phyloP scores from a whole-genome alignment of 2,888 invertebrate species.

The Thysanoteuthis rhombus region DNA sequence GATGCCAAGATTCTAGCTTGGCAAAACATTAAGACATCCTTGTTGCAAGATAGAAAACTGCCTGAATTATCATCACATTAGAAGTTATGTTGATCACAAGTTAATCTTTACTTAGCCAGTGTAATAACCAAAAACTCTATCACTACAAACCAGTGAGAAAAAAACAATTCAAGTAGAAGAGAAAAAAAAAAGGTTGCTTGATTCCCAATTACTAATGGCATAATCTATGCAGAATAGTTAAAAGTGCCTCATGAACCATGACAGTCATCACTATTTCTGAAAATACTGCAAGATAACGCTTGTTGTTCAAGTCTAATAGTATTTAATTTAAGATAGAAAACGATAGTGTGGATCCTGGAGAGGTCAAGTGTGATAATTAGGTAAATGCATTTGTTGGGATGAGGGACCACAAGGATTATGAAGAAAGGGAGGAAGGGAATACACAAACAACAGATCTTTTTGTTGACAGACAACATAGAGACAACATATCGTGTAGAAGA shows the following conservation, averaged over 20 bases:
- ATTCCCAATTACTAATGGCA: neutral
- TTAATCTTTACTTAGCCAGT: neutral
- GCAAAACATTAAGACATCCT: neutral
- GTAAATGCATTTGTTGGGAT: no score
- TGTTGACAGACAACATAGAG: no score
- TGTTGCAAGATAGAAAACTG: neutral
- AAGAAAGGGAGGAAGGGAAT: no score
- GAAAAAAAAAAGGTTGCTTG: neutral
- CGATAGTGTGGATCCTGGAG: no score
- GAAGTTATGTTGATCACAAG: neutral
- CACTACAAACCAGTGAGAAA: neutral
- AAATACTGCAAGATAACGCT: no score
- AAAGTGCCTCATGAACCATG: neutral
- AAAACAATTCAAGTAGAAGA: neutral
- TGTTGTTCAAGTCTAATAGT: no score
- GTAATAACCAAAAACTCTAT: neutral
- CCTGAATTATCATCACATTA: neutral
- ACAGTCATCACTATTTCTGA: no score
- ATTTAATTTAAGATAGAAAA: no score
- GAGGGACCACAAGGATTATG: no score
- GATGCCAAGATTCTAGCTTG: constrained; percentile 24
- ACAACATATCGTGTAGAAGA: no score
- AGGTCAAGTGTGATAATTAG: no score
- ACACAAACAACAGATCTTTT: no score
- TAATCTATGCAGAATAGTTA: neutral